A percentile compares a stretch with the other conserved stretches of the same genome.
phyloP scores from a whole-genome alignment of 2,888 invertebrate species.

The Tethea ocularis region DNA sequence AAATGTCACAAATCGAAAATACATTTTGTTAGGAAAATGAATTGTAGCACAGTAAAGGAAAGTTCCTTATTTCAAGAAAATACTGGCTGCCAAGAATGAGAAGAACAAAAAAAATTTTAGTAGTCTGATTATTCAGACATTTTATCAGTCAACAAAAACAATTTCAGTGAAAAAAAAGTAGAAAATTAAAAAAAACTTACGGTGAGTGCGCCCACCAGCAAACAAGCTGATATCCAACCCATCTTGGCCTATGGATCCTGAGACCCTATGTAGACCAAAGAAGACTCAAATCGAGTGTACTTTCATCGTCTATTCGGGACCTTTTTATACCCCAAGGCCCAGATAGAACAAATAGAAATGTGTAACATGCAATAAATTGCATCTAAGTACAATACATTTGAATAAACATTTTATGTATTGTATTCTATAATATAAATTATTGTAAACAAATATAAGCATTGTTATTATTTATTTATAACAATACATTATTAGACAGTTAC shows the following conservation, averaged over 20 bases:
- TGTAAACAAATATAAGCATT: background rate
- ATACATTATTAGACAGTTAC: background rate
- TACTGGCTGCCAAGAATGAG: too few species aligned
- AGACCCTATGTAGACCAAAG: background rate
- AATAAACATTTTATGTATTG: background rate
- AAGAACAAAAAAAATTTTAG: too few species aligned
- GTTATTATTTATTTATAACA: background rate
- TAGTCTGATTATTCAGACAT: too few species aligned
- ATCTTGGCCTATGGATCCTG: background rate
- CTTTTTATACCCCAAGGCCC: background rate
- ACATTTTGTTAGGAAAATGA: too few species aligned
- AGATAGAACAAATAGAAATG: background rate
- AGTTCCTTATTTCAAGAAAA: too few species aligned
- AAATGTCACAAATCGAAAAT: too few species aligned
- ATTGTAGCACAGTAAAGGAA: too few species aligned
- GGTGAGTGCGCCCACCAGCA: background rate
- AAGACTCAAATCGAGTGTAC: background rate
- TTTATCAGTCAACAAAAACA: too few species aligned
- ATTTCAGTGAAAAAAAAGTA: too few species aligned
- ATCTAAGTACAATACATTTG: background rate
- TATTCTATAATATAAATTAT: background rate
- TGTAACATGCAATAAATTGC: background rate
- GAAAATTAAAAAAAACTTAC: background rate
- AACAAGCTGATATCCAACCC: background rate
- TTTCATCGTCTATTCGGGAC: background rate